These are phyloP conservation scores for Brachionus asplanchnoidis DNA, from an alignment of 1,140 invertebrate genomes.

Conservation along the genomic window DNA sequence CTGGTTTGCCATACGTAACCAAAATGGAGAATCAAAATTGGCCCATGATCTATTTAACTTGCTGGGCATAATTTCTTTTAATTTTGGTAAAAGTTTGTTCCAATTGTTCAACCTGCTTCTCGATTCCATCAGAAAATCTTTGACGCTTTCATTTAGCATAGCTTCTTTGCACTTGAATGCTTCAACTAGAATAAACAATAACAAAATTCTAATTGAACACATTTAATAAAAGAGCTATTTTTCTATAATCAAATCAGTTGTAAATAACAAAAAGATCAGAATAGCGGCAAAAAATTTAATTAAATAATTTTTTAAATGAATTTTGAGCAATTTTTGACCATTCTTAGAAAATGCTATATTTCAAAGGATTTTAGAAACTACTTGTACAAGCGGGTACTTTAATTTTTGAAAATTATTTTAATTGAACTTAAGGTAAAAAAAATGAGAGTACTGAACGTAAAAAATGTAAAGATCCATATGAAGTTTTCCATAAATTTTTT, in stretches of 20 bases:
- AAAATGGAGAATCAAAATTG: background rate
- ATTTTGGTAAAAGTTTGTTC: background rate
- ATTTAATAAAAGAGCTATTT: background rate
- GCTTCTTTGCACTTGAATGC: no score
- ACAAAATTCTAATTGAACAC: background rate
- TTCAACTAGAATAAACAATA: background rate
- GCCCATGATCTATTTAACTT: background rate
- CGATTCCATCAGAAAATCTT: background rate
- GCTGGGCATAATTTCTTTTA: background rate
- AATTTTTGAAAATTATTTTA: no score
- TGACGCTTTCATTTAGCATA: background rate
- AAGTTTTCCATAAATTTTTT: no score
- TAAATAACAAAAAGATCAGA: background rate
- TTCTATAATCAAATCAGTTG: background rate
- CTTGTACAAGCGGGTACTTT: no score
- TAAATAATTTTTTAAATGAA: background rate
- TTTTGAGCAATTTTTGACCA: background rate
- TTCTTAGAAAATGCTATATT: no score
- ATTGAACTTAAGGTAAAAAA: no score
- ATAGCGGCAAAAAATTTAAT: background rate
- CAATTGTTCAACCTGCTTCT: background rate
- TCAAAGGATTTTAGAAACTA: no score
- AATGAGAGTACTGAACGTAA: no score
- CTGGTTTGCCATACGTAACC: constrained; percentile 33
- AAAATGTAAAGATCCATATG: no score